Evolutionary conservation across 2,113 vertebrate genomes (phyloP), one percentile per base, ranked within the genome.

Genomic region (Suncus etruscus): DNA sequence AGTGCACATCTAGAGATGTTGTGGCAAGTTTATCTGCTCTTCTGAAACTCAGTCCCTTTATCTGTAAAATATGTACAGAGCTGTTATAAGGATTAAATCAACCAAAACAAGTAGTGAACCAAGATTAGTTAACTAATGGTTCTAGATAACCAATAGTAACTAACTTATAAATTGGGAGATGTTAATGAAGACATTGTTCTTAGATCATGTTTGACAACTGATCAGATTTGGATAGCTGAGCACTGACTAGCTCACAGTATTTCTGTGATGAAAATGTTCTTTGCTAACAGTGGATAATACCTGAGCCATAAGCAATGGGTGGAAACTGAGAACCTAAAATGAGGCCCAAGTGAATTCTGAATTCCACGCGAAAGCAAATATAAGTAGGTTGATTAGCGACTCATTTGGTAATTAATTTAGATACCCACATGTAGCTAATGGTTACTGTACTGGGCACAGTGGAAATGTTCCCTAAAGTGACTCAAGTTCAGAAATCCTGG

Each of bases 401-500:
- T 63, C n/a, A 66, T 39, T 80, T 63, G 81, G 76, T 83, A 82
- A 61, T 76, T 61, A 84, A 86, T 68, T 86, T 80, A 70, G 86
- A 80, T 18, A 70, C n/a, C 47, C 79, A n/a, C 48, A 69, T 18
- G 8, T 47, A 50, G 68, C 70, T 79, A 85, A 15, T 84, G 31
- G 31, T 16, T 68, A 83, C 48, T 12, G 7, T 25, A 48, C 4
- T 25, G 63, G 51, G 68, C 1, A 39, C 39, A 65, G 27, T n/a
- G 20, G 0, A 85, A 58, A 81, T 39, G 94, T 91, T 86, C 92
- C 80, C 50, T 91, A 90, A 90, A 95, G 31, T 66, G 45, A 88
- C 25, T 93, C 47, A 14, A 31, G 66, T 65, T 95, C 72, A 91
- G 74, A 95, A 91, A 83, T 80, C 61, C 76, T 91, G 47, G 70